Evolutionary conservation across 1,140 invertebrate genomes (phyloP).

Genomic region (Pseudomyrmex dendroicus): DNA sequence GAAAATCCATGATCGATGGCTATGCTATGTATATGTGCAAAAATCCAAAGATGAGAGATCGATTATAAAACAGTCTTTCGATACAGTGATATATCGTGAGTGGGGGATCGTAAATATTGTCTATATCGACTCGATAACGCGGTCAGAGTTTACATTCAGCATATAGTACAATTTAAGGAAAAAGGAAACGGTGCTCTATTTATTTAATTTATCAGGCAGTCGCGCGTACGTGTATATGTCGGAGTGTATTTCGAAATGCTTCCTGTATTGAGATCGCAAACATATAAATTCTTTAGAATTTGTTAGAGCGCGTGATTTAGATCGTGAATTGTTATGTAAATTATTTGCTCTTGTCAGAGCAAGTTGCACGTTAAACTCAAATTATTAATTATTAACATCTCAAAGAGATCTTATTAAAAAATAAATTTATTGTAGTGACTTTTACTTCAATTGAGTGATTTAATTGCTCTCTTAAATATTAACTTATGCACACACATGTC

Average conservation of each 20-base stretch:
- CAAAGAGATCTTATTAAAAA: too few relatives aligned
- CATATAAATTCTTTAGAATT: conserved; percentile 37
- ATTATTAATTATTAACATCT: too few relatives aligned
- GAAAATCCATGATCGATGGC: conserved; percentile 5
- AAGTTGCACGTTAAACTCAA: background rate
- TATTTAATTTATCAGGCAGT: conserved; percentile 48
- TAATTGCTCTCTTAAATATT: too few relatives aligned
- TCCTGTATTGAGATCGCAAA: conserved; percentile 7
- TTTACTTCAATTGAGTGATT: too few relatives aligned
- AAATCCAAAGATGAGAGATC: conserved; percentile 13
- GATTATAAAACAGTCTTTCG: conserved; percentile 32
- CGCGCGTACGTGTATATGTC: background rate
- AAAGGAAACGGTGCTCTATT: conserved; percentile 19
- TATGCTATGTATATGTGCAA: background rate
- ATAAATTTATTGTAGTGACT: too few relatives aligned
- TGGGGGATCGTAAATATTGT: conserved; percentile 51
- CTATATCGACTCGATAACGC: conserved; percentile 44
- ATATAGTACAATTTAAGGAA: background rate
- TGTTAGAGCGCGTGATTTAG: conserved; percentile 35
- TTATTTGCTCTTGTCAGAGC: conserved; percentile 24
- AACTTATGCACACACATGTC: too few relatives aligned
- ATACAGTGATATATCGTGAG: background rate
- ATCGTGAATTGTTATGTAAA: conserved; percentile 53
- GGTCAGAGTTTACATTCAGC: conserved; percentile 32
- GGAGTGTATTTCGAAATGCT: background rate